These are phyloP conservation scores for Psylliodes chrysocephalus DNA, from an alignment of 2,888 invertebrate genomes.

Conservation along the genomic window DNA sequence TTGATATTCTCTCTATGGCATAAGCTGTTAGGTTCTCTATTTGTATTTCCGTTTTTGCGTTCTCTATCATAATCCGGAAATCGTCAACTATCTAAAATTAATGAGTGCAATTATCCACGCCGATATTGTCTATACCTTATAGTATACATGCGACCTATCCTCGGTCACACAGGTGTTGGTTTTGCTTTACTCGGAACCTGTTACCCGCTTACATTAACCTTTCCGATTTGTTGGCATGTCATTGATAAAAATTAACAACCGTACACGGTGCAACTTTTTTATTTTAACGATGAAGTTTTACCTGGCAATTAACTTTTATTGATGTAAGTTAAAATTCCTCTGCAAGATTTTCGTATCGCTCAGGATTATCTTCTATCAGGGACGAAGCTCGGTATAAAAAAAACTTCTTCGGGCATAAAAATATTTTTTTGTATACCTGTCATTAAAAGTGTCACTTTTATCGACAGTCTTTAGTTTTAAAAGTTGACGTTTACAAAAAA, in stretches of 20 bases:
- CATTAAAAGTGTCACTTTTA: too few relatives aligned
- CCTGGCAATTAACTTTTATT: constrained; percentile 29
- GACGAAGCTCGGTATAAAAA: too few relatives aligned
- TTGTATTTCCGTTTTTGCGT: too few relatives aligned
- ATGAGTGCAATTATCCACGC: constrained; percentile 14
- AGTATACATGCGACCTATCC: constrained; percentile 24
- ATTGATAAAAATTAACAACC: constrained; percentile 38
- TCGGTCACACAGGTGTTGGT: constrained; percentile 30
- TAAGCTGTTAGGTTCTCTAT: too few relatives aligned
- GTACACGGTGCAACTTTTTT: constrained; percentile 12
- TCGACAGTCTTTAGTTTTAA: too few relatives aligned
- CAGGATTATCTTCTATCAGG: background rate
- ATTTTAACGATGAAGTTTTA: constrained; percentile 24
- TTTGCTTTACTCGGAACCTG: constrained; percentile 33
- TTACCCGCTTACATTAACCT: constrained; percentile 36
- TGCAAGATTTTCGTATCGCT: constrained; percentile 9
- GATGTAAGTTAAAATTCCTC: constrained; percentile 28
- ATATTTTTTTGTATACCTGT: too few relatives aligned
- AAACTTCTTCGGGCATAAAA: too few relatives aligned
- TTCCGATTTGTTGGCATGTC: constrained; percentile 29
- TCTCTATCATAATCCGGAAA: too few relatives aligned
- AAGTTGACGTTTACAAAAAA: too few relatives aligned
- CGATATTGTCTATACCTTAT: background rate
- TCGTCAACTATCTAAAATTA: too few relatives aligned
- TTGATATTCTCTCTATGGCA: too few relatives aligned